These are phyloP conservation scores for Eugnorisma glareosa DNA, from an alignment of 2,888 invertebrate species.

Conservation along the genomic window DNA sequence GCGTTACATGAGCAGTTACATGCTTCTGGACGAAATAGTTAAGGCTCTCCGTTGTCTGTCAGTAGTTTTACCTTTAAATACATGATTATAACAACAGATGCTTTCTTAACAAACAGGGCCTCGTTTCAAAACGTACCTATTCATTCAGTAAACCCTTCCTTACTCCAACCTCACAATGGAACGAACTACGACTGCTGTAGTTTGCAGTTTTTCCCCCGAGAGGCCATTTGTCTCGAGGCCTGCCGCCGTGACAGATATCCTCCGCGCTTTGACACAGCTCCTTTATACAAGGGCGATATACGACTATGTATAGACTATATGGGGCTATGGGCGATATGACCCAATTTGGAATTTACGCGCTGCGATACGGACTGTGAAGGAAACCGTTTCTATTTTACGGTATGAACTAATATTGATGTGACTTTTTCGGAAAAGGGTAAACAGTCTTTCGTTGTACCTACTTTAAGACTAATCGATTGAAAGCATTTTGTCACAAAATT, in stretches of 20 bases:
- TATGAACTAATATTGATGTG: not conserved
- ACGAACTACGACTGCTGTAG: constrained; percentile 43
- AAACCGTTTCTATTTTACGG: constrained; percentile 23
- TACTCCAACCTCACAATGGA: constrained; percentile 2
- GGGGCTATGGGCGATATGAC: constrained; percentile 34
- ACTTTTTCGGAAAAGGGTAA: not conserved
- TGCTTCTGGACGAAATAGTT: not conserved
- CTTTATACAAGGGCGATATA: constrained; percentile 30
- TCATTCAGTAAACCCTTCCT: not conserved
- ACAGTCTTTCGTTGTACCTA: not conserved
- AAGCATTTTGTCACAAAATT: too few relatives aligned
- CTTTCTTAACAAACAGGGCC: not conserved
- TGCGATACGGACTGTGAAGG: constrained; percentile 38
- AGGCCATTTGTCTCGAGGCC: constrained; percentile 60
- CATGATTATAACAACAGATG: not conserved
- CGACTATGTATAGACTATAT: constrained; percentile 18
- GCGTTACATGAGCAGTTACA: not conserved
- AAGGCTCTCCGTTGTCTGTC: not conserved
- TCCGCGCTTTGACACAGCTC: constrained; percentile 42
- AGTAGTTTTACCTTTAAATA: not conserved
- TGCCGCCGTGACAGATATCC: constrained; percentile 52
- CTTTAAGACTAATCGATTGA: not conserved
- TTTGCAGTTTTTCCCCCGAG: constrained; percentile 53
- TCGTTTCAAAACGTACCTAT: not conserved
- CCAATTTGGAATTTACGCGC: constrained; percentile 58